phyloP scores from a whole-genome alignment of 1,140 invertebrate species.

The Papilio aristodemus region DNA sequence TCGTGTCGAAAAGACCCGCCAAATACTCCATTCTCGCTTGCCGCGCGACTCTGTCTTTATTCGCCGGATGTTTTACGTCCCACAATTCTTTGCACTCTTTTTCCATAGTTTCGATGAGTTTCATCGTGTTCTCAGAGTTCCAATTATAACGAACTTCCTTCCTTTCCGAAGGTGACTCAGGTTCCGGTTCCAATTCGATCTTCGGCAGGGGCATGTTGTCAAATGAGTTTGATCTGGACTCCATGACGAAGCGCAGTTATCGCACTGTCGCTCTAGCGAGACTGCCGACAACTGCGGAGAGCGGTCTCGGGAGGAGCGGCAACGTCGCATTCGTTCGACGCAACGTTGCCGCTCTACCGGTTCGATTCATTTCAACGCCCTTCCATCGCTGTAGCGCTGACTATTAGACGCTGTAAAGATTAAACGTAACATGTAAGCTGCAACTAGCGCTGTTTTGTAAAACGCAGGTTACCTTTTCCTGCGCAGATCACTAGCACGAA shows the following conservation, averaged over 20 bases:
- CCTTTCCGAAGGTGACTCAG: conserved; percentile 41
- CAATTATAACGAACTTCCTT: conserved; percentile 45
- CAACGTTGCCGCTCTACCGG: conserved; percentile 49
- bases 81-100: conserved; percentile 67
- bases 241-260: conserved; percentile 44
- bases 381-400: conserved; percentile 42
- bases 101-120: conserved; percentile 60
- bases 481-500: no score
- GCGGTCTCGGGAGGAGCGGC: conserved; percentile 59
- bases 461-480: neutral
- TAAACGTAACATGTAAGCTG: conserved; percentile 45
- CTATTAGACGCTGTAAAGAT: conserved; percentile 48
- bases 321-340: conserved; percentile 52
- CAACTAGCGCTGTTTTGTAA: conserved; percentile 40
- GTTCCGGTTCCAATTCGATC: conserved; percentile 57
- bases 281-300: conserved; percentile 59
- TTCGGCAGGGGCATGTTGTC: conserved; percentile 58
- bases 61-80: conserved; percentile 59
- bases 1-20: conserved; percentile 60
- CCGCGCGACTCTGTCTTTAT: conserved; percentile 54
- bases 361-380: conserved; percentile 3
- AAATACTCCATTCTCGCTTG: conserved; percentile 59
- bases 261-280: conserved; percentile 65
- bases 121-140: conserved; percentile 64
- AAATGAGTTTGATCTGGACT: conserved; percentile 62